phyloP scores from a whole-genome alignment of 2,113 vertebrate genomes.

The Loxodonta africana region DNA sequence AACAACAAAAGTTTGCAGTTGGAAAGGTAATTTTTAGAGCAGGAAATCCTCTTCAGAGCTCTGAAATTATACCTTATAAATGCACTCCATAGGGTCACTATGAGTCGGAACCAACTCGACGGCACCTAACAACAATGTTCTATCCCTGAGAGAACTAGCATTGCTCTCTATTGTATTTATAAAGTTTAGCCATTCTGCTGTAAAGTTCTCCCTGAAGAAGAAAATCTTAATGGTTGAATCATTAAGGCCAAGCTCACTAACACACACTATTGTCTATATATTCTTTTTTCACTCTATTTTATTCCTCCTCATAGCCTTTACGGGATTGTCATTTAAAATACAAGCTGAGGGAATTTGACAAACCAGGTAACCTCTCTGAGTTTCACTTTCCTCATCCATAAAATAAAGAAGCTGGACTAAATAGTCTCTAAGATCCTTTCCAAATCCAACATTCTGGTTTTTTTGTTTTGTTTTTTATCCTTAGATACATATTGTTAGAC shows the following conservation, averaged over 20 bases:
- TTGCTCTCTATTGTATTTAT: neutral
- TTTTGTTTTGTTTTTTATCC: neutral
- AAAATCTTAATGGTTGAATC: neutral
- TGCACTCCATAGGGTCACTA: too few relatives aligned
- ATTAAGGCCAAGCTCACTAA: neutral
- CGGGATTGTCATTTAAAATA: neutral
- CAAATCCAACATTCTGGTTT: neutral
- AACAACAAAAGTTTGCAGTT: neutral
- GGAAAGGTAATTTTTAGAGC: constrained; percentile 29
- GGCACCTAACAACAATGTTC: too few relatives aligned
- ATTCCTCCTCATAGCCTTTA: neutral
- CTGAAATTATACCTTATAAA: neutral
- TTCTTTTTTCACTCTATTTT: neutral
- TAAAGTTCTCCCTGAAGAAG: neutral
- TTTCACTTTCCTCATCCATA: neutral
- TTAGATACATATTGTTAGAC: neutral
- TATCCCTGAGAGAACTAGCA: neutral
- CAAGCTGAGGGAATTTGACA: neutral
- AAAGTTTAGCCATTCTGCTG: neutral
- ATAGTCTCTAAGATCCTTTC: neutral
- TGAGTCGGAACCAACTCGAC: too few relatives aligned
- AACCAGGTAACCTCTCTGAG: neutral
- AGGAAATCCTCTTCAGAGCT: neutral
- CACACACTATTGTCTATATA: neutral
- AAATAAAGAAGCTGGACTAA: too few relatives aligned